A percentile compares a stretch with the other conserved stretches of the same genome.
These are phyloP conservation scores for Spea multiplicata DNA, from an alignment of 2,113 vertebrate genomes.

Conservation along the genomic window DNA sequence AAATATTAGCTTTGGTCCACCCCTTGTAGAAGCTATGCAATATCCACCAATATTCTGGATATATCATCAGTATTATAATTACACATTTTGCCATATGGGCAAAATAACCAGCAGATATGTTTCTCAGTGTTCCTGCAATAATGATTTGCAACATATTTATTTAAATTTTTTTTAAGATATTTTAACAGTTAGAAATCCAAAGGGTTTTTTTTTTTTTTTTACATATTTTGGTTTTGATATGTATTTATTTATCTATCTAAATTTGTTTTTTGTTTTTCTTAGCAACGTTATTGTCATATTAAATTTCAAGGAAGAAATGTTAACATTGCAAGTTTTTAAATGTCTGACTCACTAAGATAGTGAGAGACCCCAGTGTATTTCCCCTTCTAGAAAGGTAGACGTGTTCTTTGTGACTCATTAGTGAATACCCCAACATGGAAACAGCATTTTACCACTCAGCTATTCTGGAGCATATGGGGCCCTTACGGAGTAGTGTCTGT, in stretches of 20 bases:
- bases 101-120: not conserved
- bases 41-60: not conserved
- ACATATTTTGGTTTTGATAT: not conserved
- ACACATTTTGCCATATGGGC: not conserved
- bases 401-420: too few relatives aligned
- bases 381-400: too few relatives aligned
- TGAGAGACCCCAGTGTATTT: too few relatives aligned
- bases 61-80: not conserved
- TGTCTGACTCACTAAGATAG: not conserved
- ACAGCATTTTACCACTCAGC: too few relatives aligned
- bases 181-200: not conserved
- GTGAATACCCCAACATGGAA: too few relatives aligned
- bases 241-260: not conserved
- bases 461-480: too few relatives aligned
- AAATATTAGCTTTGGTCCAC: not conserved
- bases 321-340: not conserved
- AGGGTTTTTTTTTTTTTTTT: slow-evolving; percentile 4
- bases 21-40: not conserved
- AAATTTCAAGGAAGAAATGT: not conserved
- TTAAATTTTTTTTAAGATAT: not conserved
- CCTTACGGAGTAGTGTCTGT: too few relatives aligned
- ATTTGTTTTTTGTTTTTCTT: not conserved
- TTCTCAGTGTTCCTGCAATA: not conserved
- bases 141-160: not conserved
- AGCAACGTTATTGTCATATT: not conserved